Evolutionary conservation across 2,888 invertebrate genomes (phyloP).

Genomic region (Philopedon plagiatum): DNA sequence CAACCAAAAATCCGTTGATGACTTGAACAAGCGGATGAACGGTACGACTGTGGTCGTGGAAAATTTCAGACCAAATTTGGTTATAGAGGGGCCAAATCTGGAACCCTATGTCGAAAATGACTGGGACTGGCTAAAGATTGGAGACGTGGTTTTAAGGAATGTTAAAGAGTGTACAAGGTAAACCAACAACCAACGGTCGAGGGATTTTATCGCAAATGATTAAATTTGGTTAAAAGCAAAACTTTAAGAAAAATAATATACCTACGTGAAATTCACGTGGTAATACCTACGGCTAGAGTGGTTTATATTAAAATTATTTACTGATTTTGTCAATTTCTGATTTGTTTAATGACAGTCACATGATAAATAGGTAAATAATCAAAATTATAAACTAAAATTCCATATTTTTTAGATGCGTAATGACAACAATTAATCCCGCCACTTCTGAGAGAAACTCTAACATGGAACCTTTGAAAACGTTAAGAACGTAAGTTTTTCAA

Average conservation of each 20-base stretch:
- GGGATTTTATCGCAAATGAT: too few species aligned
- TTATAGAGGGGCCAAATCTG: conserved; percentile 68
- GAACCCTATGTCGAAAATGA: conserved; percentile 70
- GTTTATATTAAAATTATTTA: too few species aligned
- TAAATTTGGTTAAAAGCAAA: too few species aligned
- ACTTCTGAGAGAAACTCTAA: conserved; percentile 67
- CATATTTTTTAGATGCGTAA: conserved; percentile 65
- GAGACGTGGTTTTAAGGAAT: conserved; percentile 70
- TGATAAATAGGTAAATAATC: too few species aligned
- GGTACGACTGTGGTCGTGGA: conserved; percentile 65
- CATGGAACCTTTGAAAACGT: conserved; percentile 71
- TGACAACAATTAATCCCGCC: conserved; percentile 69
- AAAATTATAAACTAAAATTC: not conserved
- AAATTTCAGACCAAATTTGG: conserved; percentile 74
- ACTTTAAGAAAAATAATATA: not conserved
- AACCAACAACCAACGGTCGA: too few species aligned
- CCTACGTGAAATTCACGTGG: too few species aligned
- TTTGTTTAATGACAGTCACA: too few species aligned
- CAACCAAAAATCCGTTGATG: conserved; percentile 70
- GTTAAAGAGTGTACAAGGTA: conserved; percentile 72
- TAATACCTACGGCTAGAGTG: too few species aligned
- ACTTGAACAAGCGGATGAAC: conserved; percentile 69
- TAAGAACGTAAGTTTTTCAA: conserved; percentile 69
- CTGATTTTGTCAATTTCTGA: too few species aligned
- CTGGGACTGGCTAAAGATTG: conserved; percentile 74